Conservation (phyloP, 2,113 vertebrate species). For the Mustela nigripes region DNA sequence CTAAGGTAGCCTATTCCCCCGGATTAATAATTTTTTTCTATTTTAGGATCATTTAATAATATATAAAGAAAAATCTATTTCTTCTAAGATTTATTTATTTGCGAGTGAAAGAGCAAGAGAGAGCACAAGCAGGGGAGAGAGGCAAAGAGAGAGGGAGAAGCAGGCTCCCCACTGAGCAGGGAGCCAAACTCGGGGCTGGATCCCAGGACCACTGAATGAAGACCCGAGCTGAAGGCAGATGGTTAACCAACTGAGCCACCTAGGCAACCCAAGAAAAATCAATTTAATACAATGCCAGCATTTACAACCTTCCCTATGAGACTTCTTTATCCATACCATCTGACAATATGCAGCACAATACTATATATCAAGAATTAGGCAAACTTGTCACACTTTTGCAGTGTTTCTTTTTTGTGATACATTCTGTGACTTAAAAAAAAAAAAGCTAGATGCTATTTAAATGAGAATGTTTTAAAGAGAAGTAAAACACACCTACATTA, state of each 20-base stretch:
- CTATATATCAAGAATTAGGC: background rate
- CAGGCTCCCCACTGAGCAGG: background rate
- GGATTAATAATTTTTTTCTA: constrained; percentile 9
- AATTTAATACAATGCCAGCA: background rate
- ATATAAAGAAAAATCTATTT: background rate
- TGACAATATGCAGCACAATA: background rate
- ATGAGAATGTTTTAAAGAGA: background rate
- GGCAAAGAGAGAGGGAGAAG: no score
- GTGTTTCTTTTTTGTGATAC: background rate
- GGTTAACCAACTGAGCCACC: background rate
- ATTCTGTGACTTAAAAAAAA: constrained; percentile 8
- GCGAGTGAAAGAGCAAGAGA: background rate
- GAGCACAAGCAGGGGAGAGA: background rate
- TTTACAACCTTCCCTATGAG: background rate
- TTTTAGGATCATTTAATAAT: background rate
- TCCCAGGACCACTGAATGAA: background rate
- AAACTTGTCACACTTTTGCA: background rate
- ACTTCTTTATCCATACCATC: background rate
- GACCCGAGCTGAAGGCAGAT: background rate
- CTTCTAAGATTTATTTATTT: background rate
- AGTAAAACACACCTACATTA: background rate
- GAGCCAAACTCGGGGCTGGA: background rate
- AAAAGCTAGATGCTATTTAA: background rate
- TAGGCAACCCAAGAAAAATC: background rate
- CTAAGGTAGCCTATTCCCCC: background rate